Conservation (phyloP, 2,888 invertebrate species). For the Papilio protenor region DNA sequence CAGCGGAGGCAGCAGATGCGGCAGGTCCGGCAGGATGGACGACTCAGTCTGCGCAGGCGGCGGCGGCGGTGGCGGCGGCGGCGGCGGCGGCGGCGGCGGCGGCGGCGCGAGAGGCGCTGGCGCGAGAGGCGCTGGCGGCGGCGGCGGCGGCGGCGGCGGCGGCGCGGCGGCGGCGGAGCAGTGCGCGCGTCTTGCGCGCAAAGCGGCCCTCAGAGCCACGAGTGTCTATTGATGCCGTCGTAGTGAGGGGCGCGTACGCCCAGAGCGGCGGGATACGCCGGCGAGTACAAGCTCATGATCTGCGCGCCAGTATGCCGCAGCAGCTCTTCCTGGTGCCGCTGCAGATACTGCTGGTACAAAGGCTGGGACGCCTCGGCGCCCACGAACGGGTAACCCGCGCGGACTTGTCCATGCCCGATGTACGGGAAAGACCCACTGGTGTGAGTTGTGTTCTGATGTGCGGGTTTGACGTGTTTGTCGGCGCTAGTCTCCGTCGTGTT, state of each 20-base stretch:
- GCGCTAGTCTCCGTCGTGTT: constrained; percentile 64
- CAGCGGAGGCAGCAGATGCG: background rate
- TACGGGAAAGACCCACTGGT: constrained; percentile 84
- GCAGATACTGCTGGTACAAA: constrained; percentile 89
- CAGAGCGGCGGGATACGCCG: constrained; percentile 85
- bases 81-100: no score
- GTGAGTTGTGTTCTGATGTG: constrained; percentile 76
- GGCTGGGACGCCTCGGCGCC: constrained; percentile 86
- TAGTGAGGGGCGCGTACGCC: constrained; percentile 88
- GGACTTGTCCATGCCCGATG: constrained; percentile 84
- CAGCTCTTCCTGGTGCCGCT: constrained; percentile 85
- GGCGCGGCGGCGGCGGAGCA: constrained; percentile 6
- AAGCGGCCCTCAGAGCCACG: constrained; percentile 84
- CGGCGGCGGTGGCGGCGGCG: background rate
- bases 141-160: constrained; percentile 4
- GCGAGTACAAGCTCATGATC: constrained; percentile 87
- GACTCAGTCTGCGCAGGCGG: background rate
- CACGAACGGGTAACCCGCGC: constrained; percentile 86
- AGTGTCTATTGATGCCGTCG: constrained; percentile 87
- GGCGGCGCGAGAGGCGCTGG: no score
- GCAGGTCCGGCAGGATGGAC: background rate
- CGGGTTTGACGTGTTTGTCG: constrained; percentile 78
- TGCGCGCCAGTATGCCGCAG: constrained; percentile 84
- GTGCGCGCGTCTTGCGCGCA: background rate
- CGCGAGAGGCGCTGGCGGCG: background rate